Conservation (phyloP, 2,888 invertebrate species). For the Hemithea aestivaria region DNA sequence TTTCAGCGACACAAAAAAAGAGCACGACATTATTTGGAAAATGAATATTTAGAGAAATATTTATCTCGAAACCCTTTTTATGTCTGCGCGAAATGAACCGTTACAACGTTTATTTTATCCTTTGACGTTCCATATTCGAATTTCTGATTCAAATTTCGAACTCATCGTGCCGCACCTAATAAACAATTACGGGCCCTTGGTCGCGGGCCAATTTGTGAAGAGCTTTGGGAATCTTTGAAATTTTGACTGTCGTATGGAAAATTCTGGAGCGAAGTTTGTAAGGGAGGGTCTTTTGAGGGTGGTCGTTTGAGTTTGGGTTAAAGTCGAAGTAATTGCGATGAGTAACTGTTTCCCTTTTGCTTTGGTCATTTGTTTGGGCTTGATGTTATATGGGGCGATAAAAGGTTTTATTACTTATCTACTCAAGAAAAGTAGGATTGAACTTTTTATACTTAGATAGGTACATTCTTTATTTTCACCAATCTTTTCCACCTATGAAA, state of each 20-base stretch:
- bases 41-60: no score
- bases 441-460: no score
- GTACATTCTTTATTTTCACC: no score
- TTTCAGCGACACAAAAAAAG: no score
- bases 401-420: no score
- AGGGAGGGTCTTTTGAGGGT: slow-evolving; percentile 18
- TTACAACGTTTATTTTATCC: background rate
- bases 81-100: no score
- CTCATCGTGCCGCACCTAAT: slow-evolving; percentile 33
- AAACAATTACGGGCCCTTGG: slow-evolving; percentile 39
- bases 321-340: slow-evolving; percentile 9
- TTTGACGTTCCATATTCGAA: slow-evolving; percentile 32
- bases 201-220: slow-evolving; percentile 32
- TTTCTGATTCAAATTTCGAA: slow-evolving; percentile 31
- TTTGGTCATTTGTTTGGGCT: background rate
- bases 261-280: slow-evolving; percentile 1
- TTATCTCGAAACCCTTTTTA: no score
- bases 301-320: slow-evolving; percentile 10
- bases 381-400: no score
- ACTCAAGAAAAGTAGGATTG: no score
- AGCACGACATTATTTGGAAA: no score
- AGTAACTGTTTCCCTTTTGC: background rate
- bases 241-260: slow-evolving; percentile 3
- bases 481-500: no score
- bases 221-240: slow-evolving; percentile 21